Evolutionary conservation across 2,888 invertebrate species (phyloP), one percentile per base, ranked within the genome.

Genomic region (Micoletzkya japonica): DNA sequence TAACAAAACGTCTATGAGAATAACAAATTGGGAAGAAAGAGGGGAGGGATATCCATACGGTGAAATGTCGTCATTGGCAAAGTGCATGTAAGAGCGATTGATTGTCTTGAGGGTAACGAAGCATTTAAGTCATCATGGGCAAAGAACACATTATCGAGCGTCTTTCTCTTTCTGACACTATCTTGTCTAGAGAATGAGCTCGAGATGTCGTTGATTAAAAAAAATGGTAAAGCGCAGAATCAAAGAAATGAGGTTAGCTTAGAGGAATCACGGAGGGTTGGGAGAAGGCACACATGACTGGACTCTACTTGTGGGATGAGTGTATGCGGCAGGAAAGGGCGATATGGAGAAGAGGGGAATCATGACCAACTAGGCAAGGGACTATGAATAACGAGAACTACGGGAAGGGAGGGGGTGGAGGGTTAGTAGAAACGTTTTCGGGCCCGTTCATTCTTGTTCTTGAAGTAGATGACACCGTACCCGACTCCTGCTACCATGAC

Each of bases 391-490:
- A 54, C 7, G 54, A 54, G 14, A 54, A n/a, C 17, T 36, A 59
- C 4, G 14, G 24, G 28, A 39, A 36, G n/a, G n/a, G 26, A 10
- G 17, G 37, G 59, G 36, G 7, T 2, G 6, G 14, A 3, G 7
- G 34, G 2, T 69, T 73, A 91, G 85, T 91, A 91, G 87, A 94
- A 92, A 82, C 95, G 90, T 88, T 96, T 96, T 82, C 93, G 90
- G 72, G 91, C 91, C 77, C 92, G 91, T 85, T 94, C 93, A 86
- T 93, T 92, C 73, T 92, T 91, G 86, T 95, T 95, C 86, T 94
- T 93, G 86, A 95, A 95, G 86, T 93, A 92, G 89, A 95, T 92
- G 74, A 95, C 92, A 36, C 92, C 94, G 69, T 95, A 90, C 2
- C 95, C 92, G 0, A 92, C 91, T 74, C 92, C 90, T 0, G 91